Base-by-base conservation (phyloP, 1,140 invertebrate species). In the Drosophila sp. region DNA sequence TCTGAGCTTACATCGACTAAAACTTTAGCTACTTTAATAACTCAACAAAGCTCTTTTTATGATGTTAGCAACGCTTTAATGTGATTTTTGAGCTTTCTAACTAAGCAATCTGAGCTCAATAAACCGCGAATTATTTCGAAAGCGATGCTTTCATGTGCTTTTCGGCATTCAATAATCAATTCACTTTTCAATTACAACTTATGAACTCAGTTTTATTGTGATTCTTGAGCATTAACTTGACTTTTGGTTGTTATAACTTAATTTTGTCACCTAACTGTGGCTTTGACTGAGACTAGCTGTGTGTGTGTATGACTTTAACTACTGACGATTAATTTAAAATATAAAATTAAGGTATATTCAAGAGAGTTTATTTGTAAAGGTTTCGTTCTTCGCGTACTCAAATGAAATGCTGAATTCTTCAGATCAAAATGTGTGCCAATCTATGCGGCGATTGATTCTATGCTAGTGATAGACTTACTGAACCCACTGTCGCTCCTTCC, bases 391-490 rank as follows among this genome's bases (percentile, higher is more conserved):
- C 8, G 40, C 61, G 18, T 59, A 75, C 29, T 57, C 45, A 58
- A 9, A 54, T 13, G 3, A 29, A 34, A 59, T 53, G 63, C 64
- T 34, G 63, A 72, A 4, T 64, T 38, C 9, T 3, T 21, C 56
- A 46, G 29, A 25, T 36, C 27, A n/a, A 63, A 54, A 65, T 38
- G 32, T 53, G 46, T 41, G 61, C 45, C 66, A 70, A 63, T 57
- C 27, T 8, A 18, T 25, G 27, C 43, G 6, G 14, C 34, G 67
- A 29, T 72, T 64, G 74, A 40, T 63, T 73, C 73, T 77, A 71
- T 89, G 83, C 83, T 89, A 89, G 83, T 89, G 83, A 89, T 89
- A 89, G 84, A 83, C 83, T 77, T 83, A 73, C 65, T 73, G 56
- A 76, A 41, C 50, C 50, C 32, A 16, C 64, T 51, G 29, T 46